Evolutionary conservation across 1,140 invertebrate genomes (phyloP).

Genomic region (Drosophila arawakana): DNA sequence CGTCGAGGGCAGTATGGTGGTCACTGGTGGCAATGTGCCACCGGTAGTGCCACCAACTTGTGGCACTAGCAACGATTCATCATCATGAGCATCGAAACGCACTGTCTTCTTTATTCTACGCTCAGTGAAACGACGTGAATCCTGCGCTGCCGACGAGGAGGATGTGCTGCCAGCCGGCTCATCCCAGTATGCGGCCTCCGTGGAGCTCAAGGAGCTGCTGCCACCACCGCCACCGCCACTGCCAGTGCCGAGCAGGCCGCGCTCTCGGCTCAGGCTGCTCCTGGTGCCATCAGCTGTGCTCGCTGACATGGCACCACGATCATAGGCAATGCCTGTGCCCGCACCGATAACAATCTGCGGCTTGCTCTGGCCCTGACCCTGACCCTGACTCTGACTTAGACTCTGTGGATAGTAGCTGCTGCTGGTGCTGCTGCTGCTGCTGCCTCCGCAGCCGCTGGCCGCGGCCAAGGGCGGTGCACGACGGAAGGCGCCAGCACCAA

Average conservation of each 20-base stretch:
- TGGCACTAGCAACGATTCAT: conserved; percentile 40
- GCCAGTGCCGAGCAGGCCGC: conserved; percentile 52
- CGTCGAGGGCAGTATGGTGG: conserved; percentile 74
- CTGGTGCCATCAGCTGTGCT: conserved; percentile 31
- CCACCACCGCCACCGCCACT: conserved; percentile 85
- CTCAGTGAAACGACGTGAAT: conserved; percentile 90
- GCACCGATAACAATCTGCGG: conserved; percentile 75
- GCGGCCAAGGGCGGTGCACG: conserved; percentile 77
- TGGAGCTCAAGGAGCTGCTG: conserved; percentile 71
- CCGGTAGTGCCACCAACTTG: not conserved
- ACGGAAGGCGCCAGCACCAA: conserved; percentile 61
- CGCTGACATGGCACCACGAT: conserved; percentile 52
- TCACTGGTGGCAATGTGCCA: conserved; percentile 77
- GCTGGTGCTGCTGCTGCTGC: conserved; percentile 74
- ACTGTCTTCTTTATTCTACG: conserved; percentile 95
- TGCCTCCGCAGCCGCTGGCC: conserved; percentile 64
- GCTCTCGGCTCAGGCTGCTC: conserved; percentile 63
- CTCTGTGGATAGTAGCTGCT: conserved; percentile 66
- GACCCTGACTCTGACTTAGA: no score
- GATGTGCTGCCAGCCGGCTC: conserved; percentile 57
- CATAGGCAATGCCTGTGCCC: conserved; percentile 44
- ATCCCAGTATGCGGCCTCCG: conserved; percentile 72
- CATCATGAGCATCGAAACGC: conserved; percentile 91
- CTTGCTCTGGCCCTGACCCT: conserved; percentile 44
- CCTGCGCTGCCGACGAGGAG: conserved; percentile 80